Evolutionary conservation across 2,888 invertebrate genomes (phyloP), one percentile per base, ranked within the genome.

Genomic region (Cheilosia scutellata): DNA sequence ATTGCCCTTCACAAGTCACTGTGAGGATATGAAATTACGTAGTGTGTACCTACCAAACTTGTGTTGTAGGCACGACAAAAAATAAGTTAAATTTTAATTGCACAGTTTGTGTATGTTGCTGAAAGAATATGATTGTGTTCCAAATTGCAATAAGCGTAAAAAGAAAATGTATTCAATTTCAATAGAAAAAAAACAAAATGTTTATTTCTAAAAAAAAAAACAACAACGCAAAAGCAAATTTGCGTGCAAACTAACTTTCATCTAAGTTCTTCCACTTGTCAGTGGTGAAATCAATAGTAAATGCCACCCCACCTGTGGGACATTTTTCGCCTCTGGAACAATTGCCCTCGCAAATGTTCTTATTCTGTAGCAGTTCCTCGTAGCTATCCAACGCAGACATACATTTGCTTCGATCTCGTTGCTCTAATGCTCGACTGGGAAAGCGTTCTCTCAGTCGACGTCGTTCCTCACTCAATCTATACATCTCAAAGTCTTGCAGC

Each of bases 401-500:
- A 90, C 97, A 98, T 89, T 96, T 95, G 20, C 95, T 94, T 79
- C 95, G 94, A 90, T 97, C 97, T 75, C 94, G 94, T 88, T 95
- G 95, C 1, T 95, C 94, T 86, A 96, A 93, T 2, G 96, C 96
- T 88, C 96, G 93, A 75, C 96, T 96, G 0, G 97, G 97, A 90
- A 96, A 98, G 27, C 97, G 95, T 91, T 97, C 97, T 89, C 96
- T 95, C 82, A 98, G 93, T 62, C 97, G 94, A 82, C 96, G 94
- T 74, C 98, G 94, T 92, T 98, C 98, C 96, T 97, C 97, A 74
- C 94, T 91, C 82, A 98, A 93, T 89, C 96, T 95, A 88, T 95
- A 95, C 74, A 95, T 94, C 92, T 98, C 98, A 90, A 97, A 99
- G 88, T 98, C 97, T 90, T 97, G 97, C 88, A 99, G 94, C 92